Percentiles rank a stretch among this genome's conserved stretches.
Evolutionary conservation across 2,113 vertebrate genomes (phyloP).

Genomic region (Gila orcuttii): DNA sequence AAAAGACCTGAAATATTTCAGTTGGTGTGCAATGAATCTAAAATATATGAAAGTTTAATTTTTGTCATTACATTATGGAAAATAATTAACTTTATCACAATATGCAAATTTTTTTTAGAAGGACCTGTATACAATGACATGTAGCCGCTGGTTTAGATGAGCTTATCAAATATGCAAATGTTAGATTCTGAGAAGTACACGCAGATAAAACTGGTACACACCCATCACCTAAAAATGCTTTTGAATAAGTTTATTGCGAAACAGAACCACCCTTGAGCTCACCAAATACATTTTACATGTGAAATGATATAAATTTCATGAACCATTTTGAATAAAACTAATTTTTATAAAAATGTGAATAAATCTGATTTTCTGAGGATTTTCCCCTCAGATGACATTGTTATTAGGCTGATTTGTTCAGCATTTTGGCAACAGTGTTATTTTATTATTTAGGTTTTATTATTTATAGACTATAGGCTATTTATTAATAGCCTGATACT

Average conservation of each 20-base stretch:
- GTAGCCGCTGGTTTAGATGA: background rate
- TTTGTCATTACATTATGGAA: too few species aligned
- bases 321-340: background rate
- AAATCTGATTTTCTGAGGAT: background rate
- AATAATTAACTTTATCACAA: too few species aligned
- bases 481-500: too few species aligned
- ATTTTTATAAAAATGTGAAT: background rate
- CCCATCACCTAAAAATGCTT: too few species aligned
- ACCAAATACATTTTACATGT: background rate
- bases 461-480: too few species aligned
- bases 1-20: too few species aligned
- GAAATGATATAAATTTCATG: background rate
- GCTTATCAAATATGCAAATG: slow-evolving; percentile 19
- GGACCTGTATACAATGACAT: background rate
- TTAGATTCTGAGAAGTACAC: background rate
- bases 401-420: too few species aligned
- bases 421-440: too few species aligned
- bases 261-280: background rate
- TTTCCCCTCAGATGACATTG: background rate
- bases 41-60: too few species aligned
- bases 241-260: background rate
- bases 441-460: too few species aligned
- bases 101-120: too few species aligned
- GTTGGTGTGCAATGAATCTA: too few species aligned
- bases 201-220: background rate